phyloP scores from a whole-genome alignment of 37 sponge, comb jelly and placozoan genomes.

The Eunapius fragilis region DNA sequence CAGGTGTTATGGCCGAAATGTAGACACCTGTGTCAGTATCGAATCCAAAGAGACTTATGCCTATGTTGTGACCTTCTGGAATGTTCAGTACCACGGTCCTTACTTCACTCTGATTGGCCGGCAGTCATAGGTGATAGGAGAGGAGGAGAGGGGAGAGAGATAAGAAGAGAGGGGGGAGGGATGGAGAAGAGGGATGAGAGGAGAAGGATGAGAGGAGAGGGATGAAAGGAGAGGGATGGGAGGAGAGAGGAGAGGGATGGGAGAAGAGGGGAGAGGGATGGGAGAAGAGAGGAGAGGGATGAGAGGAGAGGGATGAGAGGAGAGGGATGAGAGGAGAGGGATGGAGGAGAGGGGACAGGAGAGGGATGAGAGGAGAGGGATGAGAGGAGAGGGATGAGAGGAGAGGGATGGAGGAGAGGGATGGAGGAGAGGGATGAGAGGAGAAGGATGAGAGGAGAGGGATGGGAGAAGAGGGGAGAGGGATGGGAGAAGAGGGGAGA shows the following conservation, averaged over 20 bases:
- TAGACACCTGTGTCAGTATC: neutral
- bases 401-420: no score
- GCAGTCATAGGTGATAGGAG: neutral
- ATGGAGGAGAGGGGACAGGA: neutral
- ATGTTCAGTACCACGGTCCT: neutral
- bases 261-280: neutral
- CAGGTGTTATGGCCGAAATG: neutral
- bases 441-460: no score
- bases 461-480: no score
- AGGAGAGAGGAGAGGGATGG: neutral
- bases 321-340: conserved; percentile 5
- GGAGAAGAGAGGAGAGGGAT: conserved; percentile 3
- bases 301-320: conserved; percentile 41
- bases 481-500: no score
- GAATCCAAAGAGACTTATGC: neutral
- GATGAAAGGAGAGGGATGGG: neutral
- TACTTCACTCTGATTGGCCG: neutral
- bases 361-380: no score
- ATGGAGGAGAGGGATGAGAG: no score
- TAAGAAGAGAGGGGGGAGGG: neutral
- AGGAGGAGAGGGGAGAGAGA: conserved; percentile 3
- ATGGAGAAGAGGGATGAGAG: neutral
- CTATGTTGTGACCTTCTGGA: neutral
- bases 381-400: no score
- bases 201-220: neutral